Evolutionary conservation across 2,888 invertebrate genomes (phyloP), one percentile per base, ranked within the genome.

Genomic region (Trichogramma dendrolimi): DNA sequence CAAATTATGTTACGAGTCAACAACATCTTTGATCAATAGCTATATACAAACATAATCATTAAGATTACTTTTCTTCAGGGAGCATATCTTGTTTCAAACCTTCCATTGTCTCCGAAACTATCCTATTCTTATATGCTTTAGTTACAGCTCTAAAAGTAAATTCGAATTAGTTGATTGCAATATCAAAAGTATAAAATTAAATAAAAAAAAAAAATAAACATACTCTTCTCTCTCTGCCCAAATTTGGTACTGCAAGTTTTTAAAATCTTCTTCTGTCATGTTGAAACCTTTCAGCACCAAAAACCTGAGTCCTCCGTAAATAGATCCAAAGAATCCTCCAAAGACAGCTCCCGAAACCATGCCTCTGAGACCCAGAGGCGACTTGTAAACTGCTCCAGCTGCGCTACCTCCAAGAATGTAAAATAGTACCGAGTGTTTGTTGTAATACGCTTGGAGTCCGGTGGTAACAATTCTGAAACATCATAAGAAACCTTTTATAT

Each of bases 381-480:
- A 75, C 80, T 88, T 91, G 73, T 87, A 91, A 5, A 87, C 11
- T 0, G 82, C 81, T 1, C 92, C 90, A 0, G 89, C 85, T 0
- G 86, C 6, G 0, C 81, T 77, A 6, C 91, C 92, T 1, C 87
- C 90, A 1, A 80, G 71, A 0, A 85, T 70, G 75, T 88, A 90
- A 71, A 92, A 90, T 38, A 85, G 67, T 5, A 91, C 73, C 0
- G 89, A 85, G 42, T 85, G 84, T 67, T 88, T 84, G 2, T 85
- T 87, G 63, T 87, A 80, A 73, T 91, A 92, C 0, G 85, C 85
- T 7, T 88, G 83, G 46, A 90, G 75, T 6, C 81, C 73, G 10
- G 89, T 88, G 46, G 87, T 81, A 58, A 86, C 76, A 60, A 84
- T 80, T 72, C 91, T 92, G 75, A 57, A 83, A 82, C 52, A 60